Base-by-base conservation (phyloP, 2,888 invertebrate species). In the Synanthedon tipuliformis region DNA sequence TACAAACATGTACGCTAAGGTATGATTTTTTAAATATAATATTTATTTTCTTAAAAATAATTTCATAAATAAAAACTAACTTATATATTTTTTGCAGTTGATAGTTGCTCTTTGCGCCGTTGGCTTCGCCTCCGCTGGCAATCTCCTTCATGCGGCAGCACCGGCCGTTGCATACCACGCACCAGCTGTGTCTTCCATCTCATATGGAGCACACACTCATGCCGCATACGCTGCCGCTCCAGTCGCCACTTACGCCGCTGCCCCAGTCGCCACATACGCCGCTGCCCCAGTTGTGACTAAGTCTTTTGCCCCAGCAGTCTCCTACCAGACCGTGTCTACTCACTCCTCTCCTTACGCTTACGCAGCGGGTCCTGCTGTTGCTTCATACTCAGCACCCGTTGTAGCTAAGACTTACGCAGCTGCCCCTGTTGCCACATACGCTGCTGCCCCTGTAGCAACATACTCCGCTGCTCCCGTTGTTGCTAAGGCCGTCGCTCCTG, bases 61-160 rank as follows among this genome's bases (percentile, higher is more conserved):
- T 5, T 45, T 45, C 8, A 45, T 12, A n/a, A 45, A 13, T 45
- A 45, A 45, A 15, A 15, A 45, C n/a, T 45, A 45, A n/a, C 0
- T 45, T 45, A 34, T 34, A 13, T 13, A 8, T 49, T 4, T 50
- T 48, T 41, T 55, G 1, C 53, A 56, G 82, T 65, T 84, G 56
- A 64, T 88, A 58, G 66, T 82, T 40, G 64, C 89, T 55, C 78
- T 74, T 61, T 72, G 86, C 56, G 61, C 75, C 56, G 69, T 88
- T 67, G 83, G 85, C 48, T 73, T 74, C 41, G 83, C 79, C 59
- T 78, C 74, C 61, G 89, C 88, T 56, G 89, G 89, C 50, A 56
- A 74, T 53, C 59, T 88, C 40, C 63, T 52, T 10, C 50, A 64
- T 51, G 58, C 63, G 16, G 55, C 57, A 11, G 45, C 45, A 10